Percentiles rank a stretch among this genome's conserved stretches.
Evolutionary conservation across 2,113 vertebrate genomes (phyloP).

Genomic region (Ornithorhynchus anatinus): DNA sequence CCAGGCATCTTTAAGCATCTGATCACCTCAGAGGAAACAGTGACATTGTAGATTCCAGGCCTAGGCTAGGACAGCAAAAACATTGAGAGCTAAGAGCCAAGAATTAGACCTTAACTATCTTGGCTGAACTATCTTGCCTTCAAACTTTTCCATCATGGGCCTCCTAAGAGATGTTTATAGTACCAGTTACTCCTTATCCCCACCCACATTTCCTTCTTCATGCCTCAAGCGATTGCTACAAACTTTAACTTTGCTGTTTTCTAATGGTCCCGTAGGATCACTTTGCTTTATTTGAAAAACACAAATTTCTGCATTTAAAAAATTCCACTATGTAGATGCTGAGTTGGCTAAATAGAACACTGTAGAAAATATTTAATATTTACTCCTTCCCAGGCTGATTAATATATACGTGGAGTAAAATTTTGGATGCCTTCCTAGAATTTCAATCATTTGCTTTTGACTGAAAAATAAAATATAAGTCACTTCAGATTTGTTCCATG

Average conservation of each 20-base stretch:
- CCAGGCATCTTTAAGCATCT: too few relatives aligned
- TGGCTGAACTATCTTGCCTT: too few relatives aligned
- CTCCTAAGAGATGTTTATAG: too few relatives aligned
- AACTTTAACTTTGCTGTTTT: background rate
- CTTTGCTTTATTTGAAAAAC: background rate
- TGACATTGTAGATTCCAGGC: too few relatives aligned
- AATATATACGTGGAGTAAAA: background rate
- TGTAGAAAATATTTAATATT: background rate
- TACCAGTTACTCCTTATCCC: too few relatives aligned
- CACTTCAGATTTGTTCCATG: background rate
- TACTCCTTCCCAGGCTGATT: slow-evolving; percentile 3
- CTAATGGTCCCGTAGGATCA: background rate
- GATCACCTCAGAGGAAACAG: too few relatives aligned
- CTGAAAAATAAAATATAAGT: slow-evolving; percentile 1
- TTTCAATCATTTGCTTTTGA: slow-evolving; percentile 8
- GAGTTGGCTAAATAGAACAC: background rate
- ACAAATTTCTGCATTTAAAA: background rate
- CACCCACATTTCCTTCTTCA: background rate
- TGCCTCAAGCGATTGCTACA: background rate
- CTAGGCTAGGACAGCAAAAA: too few relatives aligned
- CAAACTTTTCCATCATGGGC: too few relatives aligned
- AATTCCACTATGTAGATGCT: background rate
- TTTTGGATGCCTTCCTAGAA: slow-evolving; percentile 14
- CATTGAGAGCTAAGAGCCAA: too few relatives aligned
- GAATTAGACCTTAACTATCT: too few relatives aligned